Evolutionary conservation across 2,797 vertebrate species (phyloP), one percentile per base, ranked within the genome.

Genomic region (Enteromius argenteus): DNA sequence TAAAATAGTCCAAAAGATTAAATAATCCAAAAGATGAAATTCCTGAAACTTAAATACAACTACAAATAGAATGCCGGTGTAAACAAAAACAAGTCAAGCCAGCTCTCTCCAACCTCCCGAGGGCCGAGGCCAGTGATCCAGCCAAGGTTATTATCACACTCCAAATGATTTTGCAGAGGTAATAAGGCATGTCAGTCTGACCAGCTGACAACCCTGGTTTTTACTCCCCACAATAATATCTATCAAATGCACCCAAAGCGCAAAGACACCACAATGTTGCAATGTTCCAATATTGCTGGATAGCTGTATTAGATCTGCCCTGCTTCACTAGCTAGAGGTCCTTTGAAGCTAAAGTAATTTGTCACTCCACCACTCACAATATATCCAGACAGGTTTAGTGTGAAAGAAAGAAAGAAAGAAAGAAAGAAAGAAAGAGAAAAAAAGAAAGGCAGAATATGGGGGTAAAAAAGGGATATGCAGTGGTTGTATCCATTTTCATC

Each of bases 151-250:
- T 67, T 76, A 64, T 49, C 73, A 80, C 49, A 80, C 69, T 80
- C 58, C 58, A 86, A 86, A 87, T 79, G 76, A 83, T 82, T 87
- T 86, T 84, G 60, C 56, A 64, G 71, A 83, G 86, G 79, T 84
- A 83, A 87, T 86, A 85, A 83, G 86, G 79, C 75, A 82, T 84
- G 83, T 30, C 39, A 71, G 74, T 72, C 64, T 74, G 81, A 78
- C 69, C 82, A 77, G 84, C 80, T 85, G 69, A 89, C 56, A 85
- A 56, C 35, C 76, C 15, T 30, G 44, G 67, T 85, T 85, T 84
- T 87, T 27, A 73, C 68, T 84, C 78, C 85, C 69, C 21, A 77
- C 42, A 87, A 67, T 83, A 86, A 84, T 78, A 68, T 72, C 66
- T 80, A 69, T 79, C 73, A 85, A 71, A 83, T 14, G 35, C 66